phyloP scores from a whole-genome alignment of 2,113 vertebrate species.

The Brienomyrus longianalis region DNA sequence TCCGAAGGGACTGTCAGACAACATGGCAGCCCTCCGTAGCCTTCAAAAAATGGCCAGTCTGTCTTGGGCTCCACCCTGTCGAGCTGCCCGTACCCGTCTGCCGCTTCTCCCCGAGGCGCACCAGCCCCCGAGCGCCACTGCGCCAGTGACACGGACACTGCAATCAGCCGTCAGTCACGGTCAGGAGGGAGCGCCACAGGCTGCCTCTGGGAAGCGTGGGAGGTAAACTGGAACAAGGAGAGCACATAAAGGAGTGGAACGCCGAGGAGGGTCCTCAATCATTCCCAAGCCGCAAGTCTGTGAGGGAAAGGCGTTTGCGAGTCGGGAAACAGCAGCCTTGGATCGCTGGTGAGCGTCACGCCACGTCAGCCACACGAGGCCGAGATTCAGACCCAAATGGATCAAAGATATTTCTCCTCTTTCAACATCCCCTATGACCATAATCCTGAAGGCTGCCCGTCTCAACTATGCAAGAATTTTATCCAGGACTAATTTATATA shows the following conservation, averaged over 20 bases:
- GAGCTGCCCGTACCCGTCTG: background rate
- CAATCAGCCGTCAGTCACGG: slow-evolving; percentile 43
- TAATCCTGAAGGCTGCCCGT: background rate
- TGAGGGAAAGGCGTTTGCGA: background rate
- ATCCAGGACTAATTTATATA: background rate
- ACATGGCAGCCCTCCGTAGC: no score
- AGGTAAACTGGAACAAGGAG: background rate
- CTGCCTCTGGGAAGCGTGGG: background rate
- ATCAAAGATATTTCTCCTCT: background rate
- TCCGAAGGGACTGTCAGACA: background rate
- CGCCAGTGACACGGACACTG: background rate
- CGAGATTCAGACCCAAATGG: background rate
- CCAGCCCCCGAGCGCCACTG: background rate
- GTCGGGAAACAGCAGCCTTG: background rate
- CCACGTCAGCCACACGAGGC: background rate
- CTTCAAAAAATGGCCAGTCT: background rate
- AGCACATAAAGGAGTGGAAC: background rate
- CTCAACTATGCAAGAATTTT: background rate
- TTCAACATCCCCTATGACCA: background rate
- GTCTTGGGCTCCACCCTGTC: background rate
- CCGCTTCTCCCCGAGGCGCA: background rate
- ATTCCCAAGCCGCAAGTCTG: background rate
- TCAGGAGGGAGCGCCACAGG: slow-evolving; percentile 24
- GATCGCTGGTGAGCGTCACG: background rate
- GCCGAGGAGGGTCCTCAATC: background rate